Evolutionary conservation across 53 echinoderm and acorn worm genomes (phyloP), one percentile per base, ranked within the genome.

Genomic region (Henricia sp.): DNA sequence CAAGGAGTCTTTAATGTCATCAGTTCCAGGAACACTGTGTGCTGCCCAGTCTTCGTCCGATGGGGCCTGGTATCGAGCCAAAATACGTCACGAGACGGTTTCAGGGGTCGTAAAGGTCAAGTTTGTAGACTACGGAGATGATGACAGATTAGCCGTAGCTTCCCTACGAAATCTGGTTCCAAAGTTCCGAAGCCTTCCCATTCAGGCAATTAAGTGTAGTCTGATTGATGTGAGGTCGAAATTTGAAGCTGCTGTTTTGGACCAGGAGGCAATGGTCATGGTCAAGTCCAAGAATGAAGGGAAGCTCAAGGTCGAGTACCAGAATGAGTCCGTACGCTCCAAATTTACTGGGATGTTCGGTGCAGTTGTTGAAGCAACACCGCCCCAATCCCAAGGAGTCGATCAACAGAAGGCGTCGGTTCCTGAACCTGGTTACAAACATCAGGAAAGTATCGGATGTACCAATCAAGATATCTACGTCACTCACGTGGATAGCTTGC

Each of bases 41-140:
- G 82, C 89, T 14, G 91, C 88, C 57, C 87, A 78, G 77, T 96
- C 87, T 40, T 67, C 82, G n/a, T 62, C 71, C 24, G 96, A 96
- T 83, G 93, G 77, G 57, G 90, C 85, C 4, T 91, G 89, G 85
- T 96, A 96, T 46, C 91, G 96, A 24, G 91, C 96, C 36, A 84
- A 86, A 57, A 90, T 96, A 56, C 80, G 87, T 33, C 91, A 87
- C 62, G 55, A 33, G 2, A 51, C 53, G 14, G 59, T 77, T 13
- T 51, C 52, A 13, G 60, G 67, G n/a, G 43, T 64, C n/a, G 50
- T 90, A 4, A 90, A 94, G 44, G 88, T 93, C 10, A 67, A 86
- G 53, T 96, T 94, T 77, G 77, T 96, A 6, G 96, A 96, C 54
- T 96, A 93, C 44, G 96, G 96, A n/a, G 91, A 96, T 68, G 52